Conservation (phyloP, 2,113 vertebrate species). For the Parotia lawesii region DNA sequence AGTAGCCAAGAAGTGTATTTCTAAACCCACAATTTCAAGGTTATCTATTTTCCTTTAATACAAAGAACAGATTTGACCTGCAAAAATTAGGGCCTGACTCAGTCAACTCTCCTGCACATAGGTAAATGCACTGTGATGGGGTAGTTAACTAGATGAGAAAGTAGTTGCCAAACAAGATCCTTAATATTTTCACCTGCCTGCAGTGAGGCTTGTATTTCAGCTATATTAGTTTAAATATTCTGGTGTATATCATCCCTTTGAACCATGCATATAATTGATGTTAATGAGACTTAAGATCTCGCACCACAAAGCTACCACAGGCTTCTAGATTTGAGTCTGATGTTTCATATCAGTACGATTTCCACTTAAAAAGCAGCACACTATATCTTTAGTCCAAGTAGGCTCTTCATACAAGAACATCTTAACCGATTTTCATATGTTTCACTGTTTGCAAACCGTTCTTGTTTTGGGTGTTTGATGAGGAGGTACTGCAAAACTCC, state of each 20-base stretch:
- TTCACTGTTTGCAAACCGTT: background rate
- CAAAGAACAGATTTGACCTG: background rate
- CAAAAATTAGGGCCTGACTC: background rate
- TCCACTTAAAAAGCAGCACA: background rate
- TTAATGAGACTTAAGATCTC: background rate
- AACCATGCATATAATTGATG: background rate
- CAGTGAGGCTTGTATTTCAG: background rate
- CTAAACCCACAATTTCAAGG: background rate
- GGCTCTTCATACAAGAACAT: background rate
- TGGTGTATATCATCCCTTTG: background rate
- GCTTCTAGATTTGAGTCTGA: background rate
- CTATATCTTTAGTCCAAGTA: background rate
- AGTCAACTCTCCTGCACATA: fast-evolving
- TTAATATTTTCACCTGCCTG: background rate
- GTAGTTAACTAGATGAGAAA: background rate
- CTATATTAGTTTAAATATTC: background rate
- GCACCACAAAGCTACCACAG: background rate
- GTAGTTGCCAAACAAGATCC: background rate
- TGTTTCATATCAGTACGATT: background rate
- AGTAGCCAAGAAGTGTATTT: background rate
- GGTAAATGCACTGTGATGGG: background rate
- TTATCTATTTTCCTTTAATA: background rate
- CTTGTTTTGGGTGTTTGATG: background rate
- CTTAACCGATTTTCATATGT: background rate
- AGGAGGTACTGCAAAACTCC: background rate